Conservation (phyloP, 2,888 invertebrate species). For the Leptopilina myrica region DNA sequence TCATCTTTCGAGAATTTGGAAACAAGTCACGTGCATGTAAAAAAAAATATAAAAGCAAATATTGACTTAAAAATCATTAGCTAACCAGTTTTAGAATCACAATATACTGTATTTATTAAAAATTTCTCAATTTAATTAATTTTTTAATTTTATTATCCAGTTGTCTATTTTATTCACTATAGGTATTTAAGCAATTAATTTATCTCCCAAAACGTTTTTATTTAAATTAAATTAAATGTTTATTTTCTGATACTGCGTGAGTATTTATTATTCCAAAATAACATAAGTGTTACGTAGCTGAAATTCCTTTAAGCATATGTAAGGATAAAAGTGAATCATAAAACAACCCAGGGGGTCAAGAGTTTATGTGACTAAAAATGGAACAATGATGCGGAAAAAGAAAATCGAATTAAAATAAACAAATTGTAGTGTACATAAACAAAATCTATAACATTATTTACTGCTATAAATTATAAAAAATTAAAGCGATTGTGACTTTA, state of each 20-base stretch:
- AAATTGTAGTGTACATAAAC: not conserved
- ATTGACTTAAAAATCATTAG: not conserved
- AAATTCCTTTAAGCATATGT: conserved; percentile 5
- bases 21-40: no score
- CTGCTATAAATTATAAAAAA: not conserved
- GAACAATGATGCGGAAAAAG: not conserved
- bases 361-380: not conserved
- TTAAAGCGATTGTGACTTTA: not conserved
- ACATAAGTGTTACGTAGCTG: not conserved
- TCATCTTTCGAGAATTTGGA: no score
- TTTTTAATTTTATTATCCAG: not conserved
- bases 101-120: not conserved
- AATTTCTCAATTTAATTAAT: not conserved
- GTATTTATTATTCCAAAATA: not conserved
- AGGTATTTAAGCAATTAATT: not conserved
- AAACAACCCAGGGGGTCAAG: conserved; percentile 18
- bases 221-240: not conserved
- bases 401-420: not conserved
- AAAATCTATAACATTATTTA: not conserved
- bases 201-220: not conserved
- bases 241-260: not conserved
- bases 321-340: conserved; percentile 7
- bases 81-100: not conserved
- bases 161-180: not conserved
- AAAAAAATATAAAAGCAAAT: conserved; percentile 2